These are phyloP conservation scores for Digitonthophagus gazella DNA, from an alignment of 2,888 invertebrate genomes.

Conservation along the genomic window DNA sequence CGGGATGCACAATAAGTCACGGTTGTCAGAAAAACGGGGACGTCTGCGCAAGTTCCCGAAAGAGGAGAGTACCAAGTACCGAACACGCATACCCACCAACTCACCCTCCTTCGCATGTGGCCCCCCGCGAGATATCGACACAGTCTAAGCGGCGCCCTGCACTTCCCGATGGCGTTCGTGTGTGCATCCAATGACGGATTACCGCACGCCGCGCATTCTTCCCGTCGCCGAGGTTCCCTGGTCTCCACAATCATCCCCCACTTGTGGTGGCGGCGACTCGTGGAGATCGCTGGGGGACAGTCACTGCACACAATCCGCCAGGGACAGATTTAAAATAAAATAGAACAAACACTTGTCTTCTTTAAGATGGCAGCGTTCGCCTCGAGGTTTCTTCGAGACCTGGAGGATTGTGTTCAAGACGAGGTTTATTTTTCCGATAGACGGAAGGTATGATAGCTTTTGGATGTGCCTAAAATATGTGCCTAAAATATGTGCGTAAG, in stretches of 20 bases:
- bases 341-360: neutral
- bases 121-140: conserved; percentile 1
- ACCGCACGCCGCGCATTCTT: neutral
- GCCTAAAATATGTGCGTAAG: neutral
- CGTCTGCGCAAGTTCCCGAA: no score
- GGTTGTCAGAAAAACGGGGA: no score
- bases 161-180: neutral
- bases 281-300: neutral
- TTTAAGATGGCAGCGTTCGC: conserved; percentile 33
- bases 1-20: neutral
- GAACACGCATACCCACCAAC: no score
- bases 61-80: no score
- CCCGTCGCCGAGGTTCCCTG: neutral
- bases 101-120: neutral
- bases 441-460: conserved; percentile 24
- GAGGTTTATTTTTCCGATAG: conserved; percentile 31
- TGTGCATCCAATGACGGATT: conserved; percentile 1
- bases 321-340: no score
- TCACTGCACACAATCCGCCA: neutral
- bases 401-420: conserved; percentile 37
- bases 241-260: neutral
- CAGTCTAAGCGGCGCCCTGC: conserved; percentile 13
- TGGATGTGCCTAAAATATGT: neutral
- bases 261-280: no score
- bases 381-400: conserved; percentile 39